Evolutionary conservation across 2,797 vertebrate species (phyloP), one percentile per base, ranked within the genome.

Genomic region (Urosaurus nigricauda): DNA sequence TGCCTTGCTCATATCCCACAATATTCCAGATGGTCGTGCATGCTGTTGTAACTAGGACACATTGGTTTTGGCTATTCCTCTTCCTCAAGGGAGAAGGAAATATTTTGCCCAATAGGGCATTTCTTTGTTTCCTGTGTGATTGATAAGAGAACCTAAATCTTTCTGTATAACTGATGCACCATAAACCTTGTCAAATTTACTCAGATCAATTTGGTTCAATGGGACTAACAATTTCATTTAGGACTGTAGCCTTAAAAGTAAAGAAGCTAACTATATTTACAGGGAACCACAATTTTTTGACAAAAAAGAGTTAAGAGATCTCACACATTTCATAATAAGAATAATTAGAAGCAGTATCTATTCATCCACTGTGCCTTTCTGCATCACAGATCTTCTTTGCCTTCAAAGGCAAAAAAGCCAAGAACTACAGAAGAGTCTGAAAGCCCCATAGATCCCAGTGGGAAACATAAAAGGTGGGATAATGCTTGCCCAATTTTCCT

Each of bases 321-420:
- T 29, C 84, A 88, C 70, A 89, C 51, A 84, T 93, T 86, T 68
- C 84, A 86, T 53, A 1, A 0, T 16, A 87, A 90, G 79, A 56
- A 86, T 89, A 83, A 87, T 37, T 3, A 37, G 43, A 40, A 79
- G 5, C 51, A 53, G 5, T 63, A 80, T 53, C 85, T 51, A 35
- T 79, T 78, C n/a, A 35, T 86, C 60, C 40, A 1, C n/a, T 29
- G 26, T 32, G 0, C 81, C 81, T 13, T 70, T 63, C 63, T 84
- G 60, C 89, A 89, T 70, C n/a, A 8, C 11, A 35, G 43, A 68
- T 79, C 68, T 51, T 82, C 58, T 70, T 70, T 60, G 58, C 68
- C 17, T 58, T 47, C 2, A 17, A 16, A 4, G 2, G 0, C 3
- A 40, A 58, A 86, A 29, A 37, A 65, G 40, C 37, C 21, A 83